Base-by-base conservation (phyloP, 1,140 invertebrate species). In the Parapsyche elsis region DNA sequence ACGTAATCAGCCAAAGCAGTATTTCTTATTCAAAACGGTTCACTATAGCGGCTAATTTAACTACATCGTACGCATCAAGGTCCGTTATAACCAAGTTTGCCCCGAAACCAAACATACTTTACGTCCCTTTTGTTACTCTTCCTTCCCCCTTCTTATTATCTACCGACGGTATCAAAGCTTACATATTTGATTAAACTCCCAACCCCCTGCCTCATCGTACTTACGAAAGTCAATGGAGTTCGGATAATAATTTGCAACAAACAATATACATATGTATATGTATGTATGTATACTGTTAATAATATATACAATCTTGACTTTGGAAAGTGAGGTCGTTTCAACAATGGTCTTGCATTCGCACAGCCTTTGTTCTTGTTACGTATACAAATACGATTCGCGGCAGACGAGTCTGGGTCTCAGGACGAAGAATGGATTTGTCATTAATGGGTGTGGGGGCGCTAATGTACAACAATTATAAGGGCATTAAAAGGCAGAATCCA, bases 401-500 rank as follows among this genome's bases (percentile, higher is more conserved):
- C 4, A 53, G 2, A 53, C 16, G 10, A 2, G 16, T 14, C 49
- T 2, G 49, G 2, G 2, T 10, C 49, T 53, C 49, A 2, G 10
- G 30, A 38, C 16, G 49, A 53, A 53, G 59, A 61, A 61, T 23
- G 64, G 64, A 67, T 67, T 67, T 26, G 64, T 67, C 64, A 67
- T 67, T 67, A 67, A 24, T 14, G 49, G 49, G 16, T 23, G 24
- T 26, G 19, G 5, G 59, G 59, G 23, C 64, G 64, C 64, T 67
- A 67, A 67, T 67, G 64, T 67, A 67, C 64, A 67, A 67, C 64
- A 67, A 67, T 67, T 67, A 67, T 67, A 67, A 67, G 64, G 64
- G 64, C 24, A 67, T 67, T 67, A 67, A 67, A 67, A 67, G 19
- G 64, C 64, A 67, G 24, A 24, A 67, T 67, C 64, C 64, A 67